Evolutionary conservation across 2,797 vertebrate species (phyloP).

Genomic region (Falco rusticolus): DNA sequence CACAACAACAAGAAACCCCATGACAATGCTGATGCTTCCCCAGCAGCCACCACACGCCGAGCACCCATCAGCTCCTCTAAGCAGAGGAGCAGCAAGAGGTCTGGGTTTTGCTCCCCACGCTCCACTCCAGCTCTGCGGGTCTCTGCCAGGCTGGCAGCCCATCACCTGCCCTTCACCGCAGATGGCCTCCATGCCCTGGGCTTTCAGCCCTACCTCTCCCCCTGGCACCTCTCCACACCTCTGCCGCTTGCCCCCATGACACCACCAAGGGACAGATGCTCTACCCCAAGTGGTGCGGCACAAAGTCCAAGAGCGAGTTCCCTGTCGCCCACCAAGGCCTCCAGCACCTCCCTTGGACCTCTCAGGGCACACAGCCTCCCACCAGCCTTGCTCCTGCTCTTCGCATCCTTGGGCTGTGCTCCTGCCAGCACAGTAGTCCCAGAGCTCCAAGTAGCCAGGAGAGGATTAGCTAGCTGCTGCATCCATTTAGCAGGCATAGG

Average conservation of each 20-base stretch:
- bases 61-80: background rate
- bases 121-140: background rate
- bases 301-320: background rate
- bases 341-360: background rate
- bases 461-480: background rate
- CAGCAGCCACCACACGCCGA: fast-evolving
- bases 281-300: background rate
- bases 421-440: background rate
- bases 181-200: background rate
- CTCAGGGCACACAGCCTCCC: background rate
- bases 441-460: background rate
- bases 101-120: background rate
- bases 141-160: background rate
- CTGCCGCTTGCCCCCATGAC: background rate
- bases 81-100: background rate
- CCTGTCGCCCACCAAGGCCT: background rate
- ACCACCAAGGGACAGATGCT: fast-evolving
- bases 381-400: background rate
- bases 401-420: background rate
- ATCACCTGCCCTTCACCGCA: background rate
- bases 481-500: background rate
- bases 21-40: fast-evolving
- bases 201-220: background rate
- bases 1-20: too few relatives aligned
- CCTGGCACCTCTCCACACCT: background rate